A percentile compares a stretch with the other conserved stretches of the same genome.
phyloP scores from a whole-genome alignment of 2,797 vertebrate genomes.

The Hirundo rustica region DNA sequence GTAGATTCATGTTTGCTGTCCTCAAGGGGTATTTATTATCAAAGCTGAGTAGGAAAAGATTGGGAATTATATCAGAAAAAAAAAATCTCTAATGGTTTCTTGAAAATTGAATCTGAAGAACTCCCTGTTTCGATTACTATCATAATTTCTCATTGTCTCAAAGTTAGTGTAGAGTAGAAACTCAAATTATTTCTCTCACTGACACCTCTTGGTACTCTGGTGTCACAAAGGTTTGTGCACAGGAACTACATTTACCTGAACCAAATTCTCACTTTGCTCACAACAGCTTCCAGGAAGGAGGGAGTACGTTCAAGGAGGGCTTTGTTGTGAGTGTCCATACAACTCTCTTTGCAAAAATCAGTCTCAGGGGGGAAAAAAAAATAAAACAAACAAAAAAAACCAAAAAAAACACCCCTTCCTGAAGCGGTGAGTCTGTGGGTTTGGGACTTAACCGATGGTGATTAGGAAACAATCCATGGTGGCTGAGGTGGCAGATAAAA shows the following conservation, averaged over 20 bases:
- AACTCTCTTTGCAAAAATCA: background rate
- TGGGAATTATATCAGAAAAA: slow-evolving; percentile 34
- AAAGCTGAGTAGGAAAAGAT: slow-evolving; percentile 48
- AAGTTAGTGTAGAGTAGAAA: background rate
- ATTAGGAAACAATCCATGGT: background rate
- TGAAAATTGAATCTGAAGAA: slow-evolving; percentile 28
- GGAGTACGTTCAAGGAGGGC: background rate
- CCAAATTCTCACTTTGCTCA: background rate
- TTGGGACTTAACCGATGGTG: background rate
- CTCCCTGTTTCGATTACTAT: background rate
- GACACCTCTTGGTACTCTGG: background rate
- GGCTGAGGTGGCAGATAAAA: slow-evolving; percentile 1
- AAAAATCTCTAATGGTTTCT: slow-evolving; percentile 4
- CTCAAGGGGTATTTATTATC: slow-evolving; percentile 54
- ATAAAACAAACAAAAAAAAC: no score
- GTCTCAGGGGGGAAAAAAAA: background rate
- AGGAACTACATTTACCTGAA: background rate
- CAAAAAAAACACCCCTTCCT: no score
- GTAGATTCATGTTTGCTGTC: slow-evolving; percentile 57
- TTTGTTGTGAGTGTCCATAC: background rate
- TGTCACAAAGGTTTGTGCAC: background rate
- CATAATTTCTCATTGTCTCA: slow-evolving; percentile 9
- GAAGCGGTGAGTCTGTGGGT: background rate
- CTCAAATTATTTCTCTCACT: background rate
- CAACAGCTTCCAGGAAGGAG: background rate